A percentile compares a stretch with the other conserved stretches of the same genome.
Evolutionary conservation across 1,140 invertebrate genomes (phyloP).

Genomic region (Microplitis demolitor): DNA sequence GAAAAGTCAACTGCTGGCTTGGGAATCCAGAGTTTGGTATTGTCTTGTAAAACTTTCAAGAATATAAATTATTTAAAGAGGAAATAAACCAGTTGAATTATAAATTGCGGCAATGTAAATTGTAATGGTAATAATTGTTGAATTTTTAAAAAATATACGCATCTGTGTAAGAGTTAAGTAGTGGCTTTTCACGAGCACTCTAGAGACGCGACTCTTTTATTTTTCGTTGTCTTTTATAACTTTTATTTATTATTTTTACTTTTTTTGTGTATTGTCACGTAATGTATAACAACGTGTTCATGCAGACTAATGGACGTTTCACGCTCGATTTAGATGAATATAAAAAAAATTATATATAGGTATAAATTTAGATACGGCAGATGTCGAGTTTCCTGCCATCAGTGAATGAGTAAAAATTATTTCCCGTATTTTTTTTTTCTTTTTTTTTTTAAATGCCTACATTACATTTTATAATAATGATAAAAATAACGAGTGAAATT

Average conservation of each 20-base stretch:
- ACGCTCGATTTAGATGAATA: slow-evolving; percentile 20
- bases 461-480: too few relatives aligned
- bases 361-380: neutral
- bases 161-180: too few relatives aligned
- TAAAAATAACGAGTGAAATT: neutral
- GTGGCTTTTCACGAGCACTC: neutral
- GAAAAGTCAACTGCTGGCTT: neutral
- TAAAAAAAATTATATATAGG: slow-evolving; percentile 15
- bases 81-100: too few relatives aligned
- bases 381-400: neutral
- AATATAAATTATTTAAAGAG: too few relatives aligned
- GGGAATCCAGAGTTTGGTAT: neutral
- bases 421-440: neutral
- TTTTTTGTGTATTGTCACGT: neutral
- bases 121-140: neutral
- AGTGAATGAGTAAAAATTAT: neutral
- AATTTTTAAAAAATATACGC: too few relatives aligned
- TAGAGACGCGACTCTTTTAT: slow-evolving; percentile 20
- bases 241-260: neutral
- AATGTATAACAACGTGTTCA: slow-evolving; percentile 16
- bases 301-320: slow-evolving; percentile 27
- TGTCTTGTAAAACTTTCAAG: neutral
- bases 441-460: too few relatives aligned
- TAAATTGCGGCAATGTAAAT: neutral
- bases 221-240: neutral